Evolutionary conservation across 2,113 vertebrate genomes (phyloP).

Genomic region (Marcusenius ussheri): DNA sequence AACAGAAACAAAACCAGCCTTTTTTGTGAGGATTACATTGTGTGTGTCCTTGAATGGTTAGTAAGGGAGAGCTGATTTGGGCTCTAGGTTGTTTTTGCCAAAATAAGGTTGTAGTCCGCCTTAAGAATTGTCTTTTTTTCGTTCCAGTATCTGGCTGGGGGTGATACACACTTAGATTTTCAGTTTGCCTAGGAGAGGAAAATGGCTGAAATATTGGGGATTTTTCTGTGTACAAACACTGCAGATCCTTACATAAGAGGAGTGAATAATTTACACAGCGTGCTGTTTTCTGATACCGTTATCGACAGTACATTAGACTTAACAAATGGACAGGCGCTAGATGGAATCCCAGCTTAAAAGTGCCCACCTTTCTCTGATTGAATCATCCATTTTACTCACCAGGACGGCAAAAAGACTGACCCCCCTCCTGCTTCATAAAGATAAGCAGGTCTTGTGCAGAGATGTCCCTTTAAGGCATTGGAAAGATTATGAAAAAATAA

Average conservation of each 20-base stretch:
- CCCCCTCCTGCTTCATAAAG: background rate
- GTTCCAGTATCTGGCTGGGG: background rate
- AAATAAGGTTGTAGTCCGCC: background rate
- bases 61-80: background rate
- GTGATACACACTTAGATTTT: background rate
- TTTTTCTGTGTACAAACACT: conserved; percentile 11
- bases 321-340: background rate
- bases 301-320: background rate
- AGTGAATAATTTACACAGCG: conserved; percentile 24
- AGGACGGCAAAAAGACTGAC: background rate
- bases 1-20: background rate
- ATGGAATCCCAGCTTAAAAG: background rate
- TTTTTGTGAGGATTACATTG: background rate
- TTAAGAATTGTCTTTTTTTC: background rate
- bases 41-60: background rate
- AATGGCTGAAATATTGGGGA: conserved; percentile 8
- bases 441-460: conserved; percentile 2
- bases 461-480: conserved; percentile 9
- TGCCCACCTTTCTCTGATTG: background rate
- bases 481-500: conserved; percentile 5
- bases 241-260: conserved; percentile 20
- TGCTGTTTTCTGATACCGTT: background rate
- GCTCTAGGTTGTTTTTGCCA: background rate
- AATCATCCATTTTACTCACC: background rate
- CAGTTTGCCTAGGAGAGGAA: background rate